phyloP scores from a whole-genome alignment of 2,113 vertebrate genomes.

The Mastomys natalensis region DNA sequence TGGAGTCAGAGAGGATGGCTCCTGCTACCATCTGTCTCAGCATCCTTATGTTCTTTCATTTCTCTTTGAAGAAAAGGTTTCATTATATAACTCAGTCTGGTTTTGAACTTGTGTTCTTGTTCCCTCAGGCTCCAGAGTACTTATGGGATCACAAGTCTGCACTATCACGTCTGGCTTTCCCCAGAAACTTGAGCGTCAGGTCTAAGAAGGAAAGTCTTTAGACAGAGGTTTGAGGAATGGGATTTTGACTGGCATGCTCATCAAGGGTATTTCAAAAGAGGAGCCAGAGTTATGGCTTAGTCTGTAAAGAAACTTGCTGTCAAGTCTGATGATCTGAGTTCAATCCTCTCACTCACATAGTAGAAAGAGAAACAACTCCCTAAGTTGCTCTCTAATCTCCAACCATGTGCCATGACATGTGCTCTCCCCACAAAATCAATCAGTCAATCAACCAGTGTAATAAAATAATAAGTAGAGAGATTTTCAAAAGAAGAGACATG shows the following conservation, averaged over 20 bases:
- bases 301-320: neutral
- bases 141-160: neutral
- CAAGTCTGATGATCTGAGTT: neutral
- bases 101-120: neutral
- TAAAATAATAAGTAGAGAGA: neutral
- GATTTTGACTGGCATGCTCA: neutral
- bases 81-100: neutral
- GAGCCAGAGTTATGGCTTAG: neutral
- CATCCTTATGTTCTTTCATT: no score
- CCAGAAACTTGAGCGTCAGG: neutral
- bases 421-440: neutral
- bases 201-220: accelerated
- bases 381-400: neutral
- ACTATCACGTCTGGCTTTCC: neutral
- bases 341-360: neutral
- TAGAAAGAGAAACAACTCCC: neutral
- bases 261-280: neutral
- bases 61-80: neutral
- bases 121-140: neutral
- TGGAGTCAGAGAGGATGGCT: neutral
- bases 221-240: neutral
- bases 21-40: neutral
- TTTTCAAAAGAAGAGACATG: neutral
- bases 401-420: no score
- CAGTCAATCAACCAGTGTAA: neutral